A percentile compares a stretch with the other conserved stretches of the same genome.
phyloP scores from a whole-genome alignment of 1,140 invertebrate genomes.

The Hyphantria cunea region DNA sequence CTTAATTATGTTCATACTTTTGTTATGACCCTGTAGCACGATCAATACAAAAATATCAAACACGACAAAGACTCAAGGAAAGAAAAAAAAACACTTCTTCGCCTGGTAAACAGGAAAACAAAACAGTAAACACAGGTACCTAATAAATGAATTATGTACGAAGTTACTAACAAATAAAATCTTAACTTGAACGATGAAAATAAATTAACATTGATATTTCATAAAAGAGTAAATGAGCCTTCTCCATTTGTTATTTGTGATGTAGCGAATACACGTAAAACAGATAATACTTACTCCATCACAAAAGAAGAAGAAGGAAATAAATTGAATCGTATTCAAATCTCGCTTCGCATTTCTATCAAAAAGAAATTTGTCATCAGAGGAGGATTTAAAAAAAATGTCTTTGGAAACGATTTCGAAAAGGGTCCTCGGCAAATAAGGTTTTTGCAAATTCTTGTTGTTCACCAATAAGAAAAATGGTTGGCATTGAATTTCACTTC shows the following conservation, averaged over 20 bases:
- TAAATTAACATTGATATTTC: neutral
- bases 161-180: no score
- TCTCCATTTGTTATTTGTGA: neutral
- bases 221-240: neutral
- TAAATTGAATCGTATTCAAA: conserved; percentile 27
- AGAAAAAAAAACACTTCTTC: no score
- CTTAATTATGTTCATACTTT: no score
- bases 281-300: conserved; percentile 3
- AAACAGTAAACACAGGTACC: no score
- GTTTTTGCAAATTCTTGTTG: conserved; percentile 16
- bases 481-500: conserved; percentile 3
- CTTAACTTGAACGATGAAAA: no score
- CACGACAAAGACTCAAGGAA: no score
- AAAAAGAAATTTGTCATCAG: conserved; percentile 27
- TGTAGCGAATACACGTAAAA: conserved; percentile 2
- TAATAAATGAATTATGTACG: no score
- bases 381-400: conserved; percentile 12
- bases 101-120: no score
- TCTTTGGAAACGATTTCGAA: conserved; percentile 11
- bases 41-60: no score
- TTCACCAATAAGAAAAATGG: conserved; percentile 10
- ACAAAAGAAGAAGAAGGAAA: conserved; percentile 16
- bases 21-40: no score
- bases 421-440: conserved; percentile 3
- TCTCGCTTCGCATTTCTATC: conserved; percentile 25